Evolutionary conservation across 2,888 invertebrate genomes (phyloP).

Genomic region (Patella ulyssiponensis): DNA sequence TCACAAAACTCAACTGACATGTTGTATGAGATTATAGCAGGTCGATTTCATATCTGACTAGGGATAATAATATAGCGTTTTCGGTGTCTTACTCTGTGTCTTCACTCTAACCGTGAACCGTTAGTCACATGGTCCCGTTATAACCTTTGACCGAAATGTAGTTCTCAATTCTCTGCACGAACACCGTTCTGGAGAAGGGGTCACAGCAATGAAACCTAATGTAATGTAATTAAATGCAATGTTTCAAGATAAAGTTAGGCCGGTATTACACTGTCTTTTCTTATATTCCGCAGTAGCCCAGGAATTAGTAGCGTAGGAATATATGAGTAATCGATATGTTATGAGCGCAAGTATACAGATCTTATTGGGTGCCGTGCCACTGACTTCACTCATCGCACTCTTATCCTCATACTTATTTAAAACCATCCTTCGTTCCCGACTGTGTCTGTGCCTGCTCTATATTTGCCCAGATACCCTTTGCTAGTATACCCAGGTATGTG

Average conservation of each 20-base stretch:
- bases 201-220: too few relatives aligned
- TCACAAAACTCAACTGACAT: slow-evolving; percentile 13
- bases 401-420: slow-evolving; percentile 19
- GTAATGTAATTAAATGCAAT: too few relatives aligned
- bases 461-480: slow-evolving; percentile 57
- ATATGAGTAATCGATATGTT: slow-evolving; percentile 4
- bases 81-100: background rate
- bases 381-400: slow-evolving; percentile 19
- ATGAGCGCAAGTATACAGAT: slow-evolving; percentile 8
- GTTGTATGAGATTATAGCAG: slow-evolving; percentile 19
- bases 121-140: slow-evolving; percentile 25
- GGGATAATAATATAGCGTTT: slow-evolving; percentile 20
- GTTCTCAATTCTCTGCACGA: slow-evolving; percentile 24
- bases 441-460: slow-evolving; percentile 55
- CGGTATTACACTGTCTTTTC: too few relatives aligned
- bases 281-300: too few relatives aligned
- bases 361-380: slow-evolving; percentile 18
- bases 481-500: slow-evolving; percentile 62
- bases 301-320: background rate
- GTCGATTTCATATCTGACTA: slow-evolving; percentile 9
- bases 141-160: slow-evolving; percentile 48
- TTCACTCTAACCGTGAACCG: slow-evolving; percentile 7
- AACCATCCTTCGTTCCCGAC: slow-evolving; percentile 30
- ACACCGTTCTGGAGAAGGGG: too few relatives aligned
- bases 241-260: too few relatives aligned